These are phyloP conservation scores for Helleia helle DNA, from an alignment of 2,888 invertebrate species.

Conservation along the genomic window DNA sequence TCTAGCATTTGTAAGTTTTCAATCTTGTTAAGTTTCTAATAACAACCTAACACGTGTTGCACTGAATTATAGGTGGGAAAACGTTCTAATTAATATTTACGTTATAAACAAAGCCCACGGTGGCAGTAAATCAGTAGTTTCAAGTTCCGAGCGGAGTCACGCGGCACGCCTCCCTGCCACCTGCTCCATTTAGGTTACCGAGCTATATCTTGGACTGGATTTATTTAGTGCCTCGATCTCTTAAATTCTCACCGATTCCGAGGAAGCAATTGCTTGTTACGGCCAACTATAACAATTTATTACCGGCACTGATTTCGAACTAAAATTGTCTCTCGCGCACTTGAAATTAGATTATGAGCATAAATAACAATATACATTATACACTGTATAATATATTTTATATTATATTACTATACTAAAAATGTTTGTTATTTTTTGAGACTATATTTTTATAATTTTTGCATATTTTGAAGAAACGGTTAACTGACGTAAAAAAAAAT, in stretches of 20 bases:
- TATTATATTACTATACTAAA: no score
- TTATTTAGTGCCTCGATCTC: slow-evolving; percentile 5
- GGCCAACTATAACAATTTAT: slow-evolving; percentile 1
- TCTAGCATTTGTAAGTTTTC: background rate
- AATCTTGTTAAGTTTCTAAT: background rate
- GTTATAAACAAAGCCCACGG: slow-evolving; percentile 19
- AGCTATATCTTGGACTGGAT: slow-evolving; percentile 9
- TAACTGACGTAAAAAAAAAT: no score
- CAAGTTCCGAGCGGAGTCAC: slow-evolving; percentile 14
- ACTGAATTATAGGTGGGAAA: slow-evolving; percentile 6
- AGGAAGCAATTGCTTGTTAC: slow-evolving; percentile 1
- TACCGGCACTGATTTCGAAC: background rate
- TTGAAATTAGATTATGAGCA: no score
- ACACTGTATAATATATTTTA: no score
- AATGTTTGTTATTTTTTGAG: no score
- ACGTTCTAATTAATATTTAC: slow-evolving; percentile 23
- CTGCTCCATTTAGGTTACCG: slow-evolving; percentile 17
- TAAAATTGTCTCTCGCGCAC: no score
- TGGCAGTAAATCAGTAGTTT: slow-evolving; percentile 22
- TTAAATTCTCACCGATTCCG: slow-evolving; percentile 1
- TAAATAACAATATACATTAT: no score
- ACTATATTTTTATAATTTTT: no score
- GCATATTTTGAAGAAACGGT: no score
- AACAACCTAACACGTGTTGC: slow-evolving; percentile 7
- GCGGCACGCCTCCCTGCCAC: slow-evolving; percentile 22